A percentile compares a stretch with the other conserved stretches of the same genome.
Evolutionary conservation across 2,113 vertebrate genomes (phyloP).

Genomic region (Hyla sarda): DNA sequence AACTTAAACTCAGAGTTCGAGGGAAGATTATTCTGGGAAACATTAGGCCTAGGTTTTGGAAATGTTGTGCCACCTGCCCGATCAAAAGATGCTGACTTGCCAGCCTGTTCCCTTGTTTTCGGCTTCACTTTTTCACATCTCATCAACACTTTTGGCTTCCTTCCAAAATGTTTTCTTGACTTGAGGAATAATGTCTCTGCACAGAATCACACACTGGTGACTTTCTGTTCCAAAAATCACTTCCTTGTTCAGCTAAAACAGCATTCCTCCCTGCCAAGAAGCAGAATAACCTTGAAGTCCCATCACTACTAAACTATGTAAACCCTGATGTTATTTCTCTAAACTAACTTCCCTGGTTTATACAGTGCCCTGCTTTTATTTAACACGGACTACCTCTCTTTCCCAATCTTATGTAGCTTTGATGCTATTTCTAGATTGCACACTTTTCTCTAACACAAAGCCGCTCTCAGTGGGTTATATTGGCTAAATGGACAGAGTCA

Average conservation of each 20-base stretch:
- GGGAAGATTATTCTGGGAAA: background rate
- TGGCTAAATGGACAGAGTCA: constrained; percentile 17
- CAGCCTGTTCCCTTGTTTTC: background rate
- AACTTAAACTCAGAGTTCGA: background rate
- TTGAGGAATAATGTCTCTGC: constrained; percentile 41
- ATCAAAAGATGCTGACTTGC: constrained; percentile 20
- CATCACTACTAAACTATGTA: constrained; percentile 49
- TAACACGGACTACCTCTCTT: background rate
- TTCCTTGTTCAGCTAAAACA: constrained; percentile 48
- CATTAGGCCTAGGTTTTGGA: background rate
- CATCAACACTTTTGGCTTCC: constrained; percentile 37
- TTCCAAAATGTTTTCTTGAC: constrained; percentile 39
- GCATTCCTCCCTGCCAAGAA: constrained; percentile 42
- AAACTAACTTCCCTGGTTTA: constrained; percentile 42
- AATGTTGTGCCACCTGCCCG: constrained; percentile 16
- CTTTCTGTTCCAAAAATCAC: constrained; percentile 51
- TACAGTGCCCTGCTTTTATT: constrained; percentile 44
- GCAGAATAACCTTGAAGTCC: constrained; percentile 39
- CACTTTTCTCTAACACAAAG: constrained; percentile 2
- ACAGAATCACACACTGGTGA: constrained; percentile 38
- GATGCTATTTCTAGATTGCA: constrained; percentile 45
- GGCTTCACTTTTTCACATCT: constrained; percentile 22
- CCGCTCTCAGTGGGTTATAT: constrained; percentile 16
- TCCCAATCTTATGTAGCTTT: constrained; percentile 30
- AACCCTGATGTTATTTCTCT: constrained; percentile 40